Percentiles rank a stretch among this genome's conserved stretches.
Conservation (phyloP, 2,113 vertebrate genomes). For the Ovis canadensis region DNA sequence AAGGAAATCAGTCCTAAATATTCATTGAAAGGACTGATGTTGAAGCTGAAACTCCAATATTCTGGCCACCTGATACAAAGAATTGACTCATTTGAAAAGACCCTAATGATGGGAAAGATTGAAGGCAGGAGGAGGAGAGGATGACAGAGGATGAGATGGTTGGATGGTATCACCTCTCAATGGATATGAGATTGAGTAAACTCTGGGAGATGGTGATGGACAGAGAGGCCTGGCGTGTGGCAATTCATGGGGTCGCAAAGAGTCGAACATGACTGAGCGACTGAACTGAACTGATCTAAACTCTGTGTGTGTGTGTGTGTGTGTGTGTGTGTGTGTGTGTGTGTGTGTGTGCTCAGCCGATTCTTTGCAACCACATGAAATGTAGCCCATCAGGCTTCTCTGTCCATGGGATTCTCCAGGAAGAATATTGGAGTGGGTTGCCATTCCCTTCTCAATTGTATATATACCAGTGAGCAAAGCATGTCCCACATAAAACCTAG, state of each 20-base stretch:
- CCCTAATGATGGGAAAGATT: not conserved
- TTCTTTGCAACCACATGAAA: not conserved
- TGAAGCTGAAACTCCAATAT: not conserved
- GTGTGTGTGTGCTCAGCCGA: rapidly evolving
- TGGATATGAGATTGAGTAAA: not conserved
- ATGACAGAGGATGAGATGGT: not conserved
- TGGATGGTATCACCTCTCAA: not conserved
- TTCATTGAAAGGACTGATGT: not conserved
- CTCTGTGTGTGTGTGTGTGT: not conserved
- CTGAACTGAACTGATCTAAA: not conserved
- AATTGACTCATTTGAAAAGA: not conserved
- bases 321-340: not conserved
- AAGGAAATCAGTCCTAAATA: not conserved
- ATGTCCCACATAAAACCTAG: not conserved
- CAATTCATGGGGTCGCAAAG: rapidly evolving
- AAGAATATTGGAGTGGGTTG: not conserved
- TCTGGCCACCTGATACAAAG: not conserved
- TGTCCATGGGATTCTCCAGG: not conserved
- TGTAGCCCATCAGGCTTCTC: not conserved
- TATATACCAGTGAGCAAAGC: not conserved
- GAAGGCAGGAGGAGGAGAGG: not conserved
- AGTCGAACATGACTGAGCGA: rapidly evolving
- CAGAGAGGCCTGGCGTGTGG: not conserved
- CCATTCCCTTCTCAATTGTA: not conserved
- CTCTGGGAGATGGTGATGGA: not conserved